Conservation (phyloP, 2,888 invertebrate species). For the Leptinotarsa peninsularis region DNA sequence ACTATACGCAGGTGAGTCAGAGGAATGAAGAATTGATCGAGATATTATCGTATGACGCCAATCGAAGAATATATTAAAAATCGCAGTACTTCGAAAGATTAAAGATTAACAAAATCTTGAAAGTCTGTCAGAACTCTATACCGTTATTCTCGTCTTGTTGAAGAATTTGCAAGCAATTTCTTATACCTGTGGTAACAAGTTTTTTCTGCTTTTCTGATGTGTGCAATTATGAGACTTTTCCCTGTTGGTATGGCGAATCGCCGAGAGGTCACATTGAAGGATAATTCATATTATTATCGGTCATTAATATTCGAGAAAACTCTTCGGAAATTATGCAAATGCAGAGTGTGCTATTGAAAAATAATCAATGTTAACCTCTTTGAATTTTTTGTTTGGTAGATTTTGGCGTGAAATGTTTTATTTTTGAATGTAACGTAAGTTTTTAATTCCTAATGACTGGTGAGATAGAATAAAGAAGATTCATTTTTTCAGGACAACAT, state of each 20-base stretch:
- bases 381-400: no score
- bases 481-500: constrained; percentile 41
- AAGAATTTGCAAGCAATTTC: not conserved
- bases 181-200: not conserved
- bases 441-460: constrained; percentile 17
- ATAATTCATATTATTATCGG: not conserved
- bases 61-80: not conserved
- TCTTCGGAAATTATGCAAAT: not conserved
- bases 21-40: not conserved
- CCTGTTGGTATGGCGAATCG: not conserved
- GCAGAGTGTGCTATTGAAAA: not conserved
- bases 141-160: no score
- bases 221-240: not conserved
- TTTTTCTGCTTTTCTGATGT: not conserved
- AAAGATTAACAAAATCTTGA: no score
- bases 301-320: not conserved
- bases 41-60: not conserved
- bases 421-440: constrained; percentile 6
- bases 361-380: no score
- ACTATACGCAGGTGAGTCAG: no score
- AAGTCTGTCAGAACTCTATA: no score
- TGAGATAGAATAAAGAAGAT: not conserved
- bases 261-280: not conserved
- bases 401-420: not conserved
- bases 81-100: not conserved